These are phyloP conservation scores for Theristicus caerulescens DNA, from an alignment of 2,113 vertebrate genomes.

Conservation along the genomic window DNA sequence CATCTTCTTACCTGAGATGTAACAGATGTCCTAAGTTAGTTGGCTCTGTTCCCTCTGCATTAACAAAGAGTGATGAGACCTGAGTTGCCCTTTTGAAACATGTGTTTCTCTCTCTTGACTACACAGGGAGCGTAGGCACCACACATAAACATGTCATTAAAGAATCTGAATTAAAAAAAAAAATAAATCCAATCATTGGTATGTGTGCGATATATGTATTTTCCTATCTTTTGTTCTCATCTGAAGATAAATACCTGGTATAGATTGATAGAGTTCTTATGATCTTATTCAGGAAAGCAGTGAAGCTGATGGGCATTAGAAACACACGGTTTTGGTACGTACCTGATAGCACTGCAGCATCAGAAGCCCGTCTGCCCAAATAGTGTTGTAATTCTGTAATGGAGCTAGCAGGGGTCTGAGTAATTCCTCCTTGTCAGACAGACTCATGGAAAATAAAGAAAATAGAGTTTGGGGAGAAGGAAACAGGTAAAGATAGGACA, in stretches of 20 bases:
- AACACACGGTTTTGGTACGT: fast-evolving
- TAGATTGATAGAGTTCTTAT: not conserved
- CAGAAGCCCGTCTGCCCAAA: not conserved
- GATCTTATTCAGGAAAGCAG: not conserved
- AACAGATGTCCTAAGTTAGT: not conserved
- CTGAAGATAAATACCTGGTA: not conserved
- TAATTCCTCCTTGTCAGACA: not conserved
- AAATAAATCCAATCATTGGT: not conserved
- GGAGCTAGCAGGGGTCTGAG: not conserved
- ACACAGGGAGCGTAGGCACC: not conserved
- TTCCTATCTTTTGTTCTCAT: not conserved
- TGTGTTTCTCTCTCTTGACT: not conserved
- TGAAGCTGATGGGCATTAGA: not conserved
- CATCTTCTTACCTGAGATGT: not conserved
- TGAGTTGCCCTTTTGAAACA: not conserved
- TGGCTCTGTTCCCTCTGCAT: not conserved
- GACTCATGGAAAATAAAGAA: not conserved
- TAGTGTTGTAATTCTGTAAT: fast-evolving
- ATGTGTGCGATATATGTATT: not conserved
- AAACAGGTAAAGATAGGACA: not conserved
- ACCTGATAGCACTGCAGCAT: not conserved
- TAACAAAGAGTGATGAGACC: not conserved
- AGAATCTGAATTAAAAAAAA: not conserved
- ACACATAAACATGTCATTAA: not conserved
- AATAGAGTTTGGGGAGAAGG: not conserved